A percentile compares a stretch with the other conserved stretches of the same genome.
Conservation (phyloP, 1,140 invertebrate species). For the Cydia fagiglandana region DNA sequence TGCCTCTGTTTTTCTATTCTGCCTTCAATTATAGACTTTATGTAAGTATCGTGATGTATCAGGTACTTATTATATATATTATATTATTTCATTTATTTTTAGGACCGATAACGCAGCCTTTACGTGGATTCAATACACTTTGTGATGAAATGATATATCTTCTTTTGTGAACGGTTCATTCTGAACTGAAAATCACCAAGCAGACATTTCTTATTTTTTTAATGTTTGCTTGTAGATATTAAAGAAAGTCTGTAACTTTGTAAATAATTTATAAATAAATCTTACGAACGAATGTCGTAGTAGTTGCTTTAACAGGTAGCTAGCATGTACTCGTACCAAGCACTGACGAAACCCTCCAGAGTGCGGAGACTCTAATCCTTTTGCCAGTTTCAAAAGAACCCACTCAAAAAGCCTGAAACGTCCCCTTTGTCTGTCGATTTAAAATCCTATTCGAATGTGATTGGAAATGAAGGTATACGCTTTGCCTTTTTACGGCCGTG, state of each 20-base stretch:
- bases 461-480: conserved; percentile 9
- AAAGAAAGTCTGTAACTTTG: background rate
- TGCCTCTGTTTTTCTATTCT: too few relatives aligned
- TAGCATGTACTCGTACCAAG: background rate
- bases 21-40: too few relatives aligned
- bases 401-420: background rate
- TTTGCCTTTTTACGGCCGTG: background rate
- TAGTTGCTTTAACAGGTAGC: background rate
- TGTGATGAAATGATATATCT: too few relatives aligned
- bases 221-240: background rate
- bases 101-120: too few relatives aligned
- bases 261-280: background rate
- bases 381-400: conserved; percentile 6
- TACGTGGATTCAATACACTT: too few relatives aligned
- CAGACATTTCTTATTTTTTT: too few relatives aligned
- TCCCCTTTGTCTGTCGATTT: conserved; percentile 8
- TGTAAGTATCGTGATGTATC: too few relatives aligned
- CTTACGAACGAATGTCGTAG: background rate
- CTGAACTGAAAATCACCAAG: too few relatives aligned
- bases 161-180: too few relatives aligned
- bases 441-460: conserved; percentile 13
- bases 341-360: background rate
- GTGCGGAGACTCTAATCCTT: background rate
- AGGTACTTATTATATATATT: background rate
- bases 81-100: background rate